A percentile compares a stretch with the other conserved stretches of the same genome.
Evolutionary conservation across 35 echinoderm and acorn worm genomes (phyloP).

Genomic region (Ptychodera flava): DNA sequence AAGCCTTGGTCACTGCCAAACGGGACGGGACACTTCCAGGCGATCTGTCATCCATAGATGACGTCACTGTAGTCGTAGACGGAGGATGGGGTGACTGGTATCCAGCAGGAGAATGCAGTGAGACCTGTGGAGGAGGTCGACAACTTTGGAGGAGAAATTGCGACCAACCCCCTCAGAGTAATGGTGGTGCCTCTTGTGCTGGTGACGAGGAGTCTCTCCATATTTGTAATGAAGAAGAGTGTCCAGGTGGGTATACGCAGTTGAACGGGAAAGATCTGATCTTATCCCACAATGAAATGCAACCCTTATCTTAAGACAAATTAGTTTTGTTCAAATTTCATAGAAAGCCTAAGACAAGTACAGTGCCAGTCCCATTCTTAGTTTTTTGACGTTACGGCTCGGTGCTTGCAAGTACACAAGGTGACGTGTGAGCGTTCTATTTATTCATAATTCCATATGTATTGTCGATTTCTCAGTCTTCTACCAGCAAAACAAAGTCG

Average conservation of each 20-base stretch:
- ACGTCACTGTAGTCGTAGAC: not conserved
- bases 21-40: not conserved
- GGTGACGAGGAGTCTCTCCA: not conserved
- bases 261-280: too few relatives aligned
- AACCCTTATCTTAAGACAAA: too few relatives aligned
- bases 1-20: not conserved
- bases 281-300: too few relatives aligned
- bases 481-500: too few relatives aligned
- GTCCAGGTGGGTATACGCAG: not conserved
- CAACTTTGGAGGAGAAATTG: not conserved
- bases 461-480: too few relatives aligned
- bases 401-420: too few relatives aligned
- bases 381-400: too few relatives aligned
- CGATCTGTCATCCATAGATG: not conserved
- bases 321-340: too few relatives aligned
- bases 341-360: too few relatives aligned
- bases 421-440: too few relatives aligned
- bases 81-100: not conserved
- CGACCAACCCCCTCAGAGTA: not conserved
- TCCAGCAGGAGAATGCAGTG: not conserved
- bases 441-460: too few relatives aligned
- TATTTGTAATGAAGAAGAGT: not conserved
- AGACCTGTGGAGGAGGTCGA: not conserved
- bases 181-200: not conserved
- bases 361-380: too few relatives aligned